These are phyloP conservation scores for Perognathus longimembris DNA, from an alignment of 2,113 vertebrate genomes.

Conservation along the genomic window DNA sequence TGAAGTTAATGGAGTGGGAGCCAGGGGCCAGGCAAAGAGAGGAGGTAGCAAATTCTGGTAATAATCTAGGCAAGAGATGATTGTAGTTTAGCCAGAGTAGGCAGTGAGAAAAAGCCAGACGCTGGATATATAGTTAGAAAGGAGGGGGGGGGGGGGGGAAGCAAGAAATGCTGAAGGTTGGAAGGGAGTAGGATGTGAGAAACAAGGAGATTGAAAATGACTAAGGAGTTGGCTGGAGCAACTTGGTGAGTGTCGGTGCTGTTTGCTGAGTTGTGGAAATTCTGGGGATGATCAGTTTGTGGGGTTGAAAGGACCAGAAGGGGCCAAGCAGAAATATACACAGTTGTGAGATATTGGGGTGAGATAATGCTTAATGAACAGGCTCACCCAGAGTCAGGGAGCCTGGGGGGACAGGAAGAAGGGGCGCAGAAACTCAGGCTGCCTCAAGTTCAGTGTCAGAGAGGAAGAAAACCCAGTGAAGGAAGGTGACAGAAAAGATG, in stretches of 20 bases:
- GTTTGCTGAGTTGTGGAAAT: background rate
- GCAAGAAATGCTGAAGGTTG: background rate
- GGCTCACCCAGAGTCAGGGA: background rate
- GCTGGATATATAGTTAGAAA: background rate
- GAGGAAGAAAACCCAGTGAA: background rate
- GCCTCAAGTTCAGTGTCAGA: background rate
- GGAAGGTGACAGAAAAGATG: background rate
- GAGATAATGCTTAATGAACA: background rate
- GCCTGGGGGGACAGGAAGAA: background rate
- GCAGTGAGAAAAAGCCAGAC: background rate
- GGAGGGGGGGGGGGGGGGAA: background rate
- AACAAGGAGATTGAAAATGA: background rate
- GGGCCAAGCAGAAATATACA: background rate
- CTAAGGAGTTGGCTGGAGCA: background rate
- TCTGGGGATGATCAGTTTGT: background rate
- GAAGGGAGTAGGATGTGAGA: background rate
- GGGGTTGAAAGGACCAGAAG: background rate
- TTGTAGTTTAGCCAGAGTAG: background rate
- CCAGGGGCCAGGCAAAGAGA: background rate
- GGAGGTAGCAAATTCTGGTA: background rate
- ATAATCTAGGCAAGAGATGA: background rate
- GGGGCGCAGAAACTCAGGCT: too few relatives aligned
- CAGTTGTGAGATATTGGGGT: background rate
- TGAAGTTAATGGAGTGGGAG: background rate
- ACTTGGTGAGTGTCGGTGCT: background rate